Conservation (phyloP, 2,797 vertebrate genomes). For the Catharus ustulatus region DNA sequence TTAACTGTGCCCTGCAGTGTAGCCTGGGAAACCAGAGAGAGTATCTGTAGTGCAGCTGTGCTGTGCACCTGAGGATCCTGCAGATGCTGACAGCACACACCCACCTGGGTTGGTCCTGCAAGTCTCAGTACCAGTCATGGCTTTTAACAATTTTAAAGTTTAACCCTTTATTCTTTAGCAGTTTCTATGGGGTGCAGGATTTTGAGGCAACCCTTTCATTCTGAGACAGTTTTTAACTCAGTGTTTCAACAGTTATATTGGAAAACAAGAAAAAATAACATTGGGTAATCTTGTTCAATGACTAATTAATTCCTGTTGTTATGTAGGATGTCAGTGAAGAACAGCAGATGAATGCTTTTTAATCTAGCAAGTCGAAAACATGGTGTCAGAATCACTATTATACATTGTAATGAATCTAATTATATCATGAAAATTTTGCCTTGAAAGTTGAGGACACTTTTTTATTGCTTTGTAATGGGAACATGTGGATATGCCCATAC, state of each 20-base stretch:
- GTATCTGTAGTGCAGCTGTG: background rate
- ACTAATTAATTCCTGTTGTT: conserved; percentile 16
- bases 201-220: background rate
- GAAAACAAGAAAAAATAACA: background rate
- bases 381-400: background rate
- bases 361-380: conserved; percentile 1
- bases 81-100: background rate
- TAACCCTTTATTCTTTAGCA: background rate
- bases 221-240: background rate
- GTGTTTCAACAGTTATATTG: background rate
- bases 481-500: background rate
- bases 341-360: conserved; percentile 34
- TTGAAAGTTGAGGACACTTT: conserved; percentile 30
- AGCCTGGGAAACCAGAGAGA: background rate
- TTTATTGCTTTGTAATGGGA: conserved; percentile 49
- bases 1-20: background rate
- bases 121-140: background rate
- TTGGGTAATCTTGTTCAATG: background rate
- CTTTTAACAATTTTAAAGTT: background rate
- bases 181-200: background rate
- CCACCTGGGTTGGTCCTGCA: background rate
- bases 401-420: background rate
- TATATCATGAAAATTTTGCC: conserved; percentile 14
- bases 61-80: background rate
- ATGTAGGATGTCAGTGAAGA: background rate